Evolutionary conservation across 2,113 vertebrate species (phyloP), one percentile per base, ranked within the genome.

Genomic region (Tiliqua scincoides): DNA sequence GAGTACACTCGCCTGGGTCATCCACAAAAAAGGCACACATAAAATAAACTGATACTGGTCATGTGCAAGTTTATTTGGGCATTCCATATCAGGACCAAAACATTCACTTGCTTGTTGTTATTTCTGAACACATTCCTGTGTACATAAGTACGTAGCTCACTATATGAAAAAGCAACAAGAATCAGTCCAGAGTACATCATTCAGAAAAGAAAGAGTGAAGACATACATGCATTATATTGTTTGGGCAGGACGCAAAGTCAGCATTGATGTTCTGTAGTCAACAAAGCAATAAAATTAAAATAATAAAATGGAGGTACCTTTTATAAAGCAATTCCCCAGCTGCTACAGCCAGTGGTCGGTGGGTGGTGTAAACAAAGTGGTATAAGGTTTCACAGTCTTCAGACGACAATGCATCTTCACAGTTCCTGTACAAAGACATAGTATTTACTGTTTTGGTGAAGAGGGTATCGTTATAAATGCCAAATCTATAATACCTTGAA

Each of bases 271-370:
- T 75, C 17, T 62, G 82, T 8, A 62, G 15, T 18, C 35, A 74
- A 83, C 70, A 62, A 30, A 73, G 70, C n/a, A n/a, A 43, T 21
- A 75, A 23, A 74, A 14, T n/a, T 75, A 84, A 83, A 84, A 87
- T 65, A 89, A 82, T n/a, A 59, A 89, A 82, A 76, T 80, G 91
- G 82, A 88, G 83, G 86, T 95, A 98, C 98, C 97, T 97, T 65
- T 89, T 96, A 79, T 96, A 98, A 54, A 99, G 96, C 87, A 99
- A 96, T 95, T 99, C 97, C n/a, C 98, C 98, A 40, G 98, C 97
- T 35, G 96, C 94, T 80, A 94, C 93, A 4, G 98, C 98, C 8
- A 99, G 94, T 0, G 98, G 97, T 54, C 98, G 97, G 93, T 98
- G 97, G 30, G 97, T 96, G 9, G 97, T 93, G 91, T 97, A 99